Percentiles rank a stretch among this genome's conserved stretches.
phyloP scores from a whole-genome alignment of 1,140 invertebrate genomes.

The Laupala kohalensis region DNA sequence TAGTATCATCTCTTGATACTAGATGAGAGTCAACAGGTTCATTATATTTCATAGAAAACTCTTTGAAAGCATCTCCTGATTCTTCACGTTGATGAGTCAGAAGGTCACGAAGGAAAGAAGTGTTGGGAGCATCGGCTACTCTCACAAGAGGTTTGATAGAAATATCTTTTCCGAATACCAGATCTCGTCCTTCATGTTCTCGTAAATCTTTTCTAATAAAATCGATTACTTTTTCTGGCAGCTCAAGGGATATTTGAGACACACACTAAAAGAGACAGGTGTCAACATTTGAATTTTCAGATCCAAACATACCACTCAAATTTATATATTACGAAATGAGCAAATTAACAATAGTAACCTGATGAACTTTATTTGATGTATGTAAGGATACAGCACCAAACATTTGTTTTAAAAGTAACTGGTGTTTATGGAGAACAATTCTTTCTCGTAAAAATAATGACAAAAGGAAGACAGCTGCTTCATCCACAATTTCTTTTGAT shows the following conservation, averaged over 20 bases:
- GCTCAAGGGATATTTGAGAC: neutral
- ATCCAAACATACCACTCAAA: no score
- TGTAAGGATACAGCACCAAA: conserved; percentile 35
- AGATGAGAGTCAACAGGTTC: neutral
- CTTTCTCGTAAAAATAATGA: conserved; percentile 44
- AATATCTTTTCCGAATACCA: conserved; percentile 1
- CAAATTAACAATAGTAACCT: neutral
- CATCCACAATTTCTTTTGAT: conserved; percentile 40
- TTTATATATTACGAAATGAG: neutral
- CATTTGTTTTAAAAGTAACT: conserved; percentile 36
- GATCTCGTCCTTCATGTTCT: neutral
- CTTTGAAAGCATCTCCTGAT: neutral
- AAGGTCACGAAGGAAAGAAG: neutral
- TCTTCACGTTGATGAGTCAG: neutral
- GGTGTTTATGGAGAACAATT: conserved; percentile 38
- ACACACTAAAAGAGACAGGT: conserved; percentile 4
- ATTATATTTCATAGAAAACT: conserved; percentile 9
- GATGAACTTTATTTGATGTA: conserved; percentile 30
- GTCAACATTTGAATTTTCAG: no score
- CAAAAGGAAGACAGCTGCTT: conserved; percentile 43
- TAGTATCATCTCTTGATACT: neutral
- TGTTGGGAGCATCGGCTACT: neutral
- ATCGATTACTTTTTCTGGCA: conserved; percentile 2
- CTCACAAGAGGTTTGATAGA: neutral
- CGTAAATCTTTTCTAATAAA: neutral